Base-by-base conservation (phyloP, 2,888 invertebrate genomes). In the Prenolepis imparis region DNA sequence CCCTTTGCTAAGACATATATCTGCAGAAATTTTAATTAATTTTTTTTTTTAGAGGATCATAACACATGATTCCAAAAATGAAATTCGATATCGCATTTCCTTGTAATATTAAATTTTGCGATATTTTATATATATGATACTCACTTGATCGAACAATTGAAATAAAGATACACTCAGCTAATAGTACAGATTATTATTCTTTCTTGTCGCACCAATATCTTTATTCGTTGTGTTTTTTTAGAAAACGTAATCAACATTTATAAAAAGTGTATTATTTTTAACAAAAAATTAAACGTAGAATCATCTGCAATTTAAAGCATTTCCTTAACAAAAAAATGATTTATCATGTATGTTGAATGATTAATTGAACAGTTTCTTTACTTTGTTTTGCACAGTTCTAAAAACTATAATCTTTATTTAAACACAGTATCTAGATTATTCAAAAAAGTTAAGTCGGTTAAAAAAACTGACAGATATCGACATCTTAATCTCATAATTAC, bases 131-230 rank as follows among this genome's bases (percentile, higher is more conserved):
- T 32, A 15, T 55, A 3, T 39, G 18, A 61, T 32, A 63, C 82
- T 86, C 88, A 93, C 94, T 91, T 94, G 92, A 90, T 97, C 96
- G 93, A 97, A 97, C 92, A 96, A 95, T 92, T 96, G 96, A 91
- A 97, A 96, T 4, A 98, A 95, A 0, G 97, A 96, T 0, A 98
- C 97, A 61, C 98, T 98, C 0, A 98, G 98, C 93, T 98, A 98
- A 95, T 98, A 0, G 98, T 98, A 93, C 98, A 98, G 83, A 98
- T 97, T 86, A 98, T 98, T 0, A 98, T 98, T 63, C 98, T 96
- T 12, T 98, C 98, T 91, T 97, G 97, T 84, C 96, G 96, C 0
- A 98, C 98, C 57, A 98, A 95, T 70, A 96, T 95, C 91, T 97
- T 97, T n/a, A 18, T 48, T 48, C 18, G 6, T 48, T 48, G 48